Evolutionary conservation across 1,140 invertebrate genomes (phyloP).

Genomic region (Penaeus japonicus): DNA sequence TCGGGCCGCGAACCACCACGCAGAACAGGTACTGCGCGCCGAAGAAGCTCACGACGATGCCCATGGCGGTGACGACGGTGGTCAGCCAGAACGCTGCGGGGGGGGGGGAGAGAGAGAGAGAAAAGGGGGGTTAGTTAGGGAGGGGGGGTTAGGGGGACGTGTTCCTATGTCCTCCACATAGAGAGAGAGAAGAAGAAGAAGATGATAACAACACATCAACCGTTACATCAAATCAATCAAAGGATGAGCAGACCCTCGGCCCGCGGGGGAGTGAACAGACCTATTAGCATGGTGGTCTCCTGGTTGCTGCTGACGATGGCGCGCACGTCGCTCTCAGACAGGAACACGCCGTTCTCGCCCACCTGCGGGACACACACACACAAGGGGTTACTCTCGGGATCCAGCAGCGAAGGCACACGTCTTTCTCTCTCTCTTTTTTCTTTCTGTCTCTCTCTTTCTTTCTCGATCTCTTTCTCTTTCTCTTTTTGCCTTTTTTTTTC

Average conservation of each 20-base stretch:
- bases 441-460: neutral
- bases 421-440: neutral
- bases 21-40: constrained; percentile 68
- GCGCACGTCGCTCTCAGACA: neutral
- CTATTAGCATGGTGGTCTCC: constrained; percentile 19
- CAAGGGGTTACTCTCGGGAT: neutral
- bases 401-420: neutral
- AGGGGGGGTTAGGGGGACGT: neutral
- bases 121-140: neutral
- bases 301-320: constrained; percentile 25
- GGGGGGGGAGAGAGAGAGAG: neutral
- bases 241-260: neutral
- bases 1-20: constrained; percentile 61
- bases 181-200: neutral
- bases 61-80: constrained; percentile 63
- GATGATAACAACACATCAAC: neutral
- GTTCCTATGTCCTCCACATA: neutral
- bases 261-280: neutral
- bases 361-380: neutral
- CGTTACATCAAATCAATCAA: neutral
- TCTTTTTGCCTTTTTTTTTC: constrained; percentile 56
- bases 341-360: constrained; percentile 37
- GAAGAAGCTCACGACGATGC: constrained; percentile 65
- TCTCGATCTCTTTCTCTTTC: neutral
- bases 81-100: constrained; percentile 57